Evolutionary conservation across 2,888 invertebrate species (phyloP).

Genomic region (Drosophila infuscata): DNA sequence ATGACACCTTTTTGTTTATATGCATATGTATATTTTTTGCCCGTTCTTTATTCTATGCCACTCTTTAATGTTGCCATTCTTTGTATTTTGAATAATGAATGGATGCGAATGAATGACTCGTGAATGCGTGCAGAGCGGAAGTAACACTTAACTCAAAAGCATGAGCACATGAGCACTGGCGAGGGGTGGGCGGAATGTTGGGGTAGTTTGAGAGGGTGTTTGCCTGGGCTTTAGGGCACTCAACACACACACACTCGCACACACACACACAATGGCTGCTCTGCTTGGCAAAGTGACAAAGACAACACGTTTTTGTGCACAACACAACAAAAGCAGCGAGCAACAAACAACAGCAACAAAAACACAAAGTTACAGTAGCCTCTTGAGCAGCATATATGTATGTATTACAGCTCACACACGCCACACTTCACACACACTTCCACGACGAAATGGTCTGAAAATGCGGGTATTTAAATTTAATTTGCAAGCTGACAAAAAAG

Average conservation of each 20-base stretch:
- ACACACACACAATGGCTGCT: conserved; percentile 21
- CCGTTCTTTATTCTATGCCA: neutral
- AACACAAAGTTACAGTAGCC: conserved; percentile 57
- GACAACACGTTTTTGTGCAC: conserved; percentile 65
- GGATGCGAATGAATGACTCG: conserved; percentile 50
- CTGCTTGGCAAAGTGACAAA: conserved; percentile 64
- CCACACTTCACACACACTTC: neutral
- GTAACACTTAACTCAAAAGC: conserved; percentile 75
- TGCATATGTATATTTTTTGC: neutral
- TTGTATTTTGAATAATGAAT: conserved; percentile 61
- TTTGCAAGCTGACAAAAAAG: conserved; percentile 79
- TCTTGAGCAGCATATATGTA: conserved; percentile 36
- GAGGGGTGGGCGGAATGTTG: neutral
- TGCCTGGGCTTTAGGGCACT: conserved; percentile 24
- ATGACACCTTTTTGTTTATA: conserved; percentile 14
- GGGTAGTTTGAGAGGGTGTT: conserved; percentile 4
- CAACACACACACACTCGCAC: conserved; percentile 42
- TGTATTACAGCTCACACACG: neutral
- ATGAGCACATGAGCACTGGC: conserved; percentile 31
- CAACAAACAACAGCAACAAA: conserved; percentile 8
- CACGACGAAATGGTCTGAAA: conserved; percentile 15
- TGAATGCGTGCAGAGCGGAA: conserved; percentile 69
- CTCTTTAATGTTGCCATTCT: conserved; percentile 21
- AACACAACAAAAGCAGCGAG: conserved; percentile 24
- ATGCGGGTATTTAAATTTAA: conserved; percentile 76